Conservation (phyloP, 2,797 vertebrate genomes). For the Sphaeramia orbicularis region DNA sequence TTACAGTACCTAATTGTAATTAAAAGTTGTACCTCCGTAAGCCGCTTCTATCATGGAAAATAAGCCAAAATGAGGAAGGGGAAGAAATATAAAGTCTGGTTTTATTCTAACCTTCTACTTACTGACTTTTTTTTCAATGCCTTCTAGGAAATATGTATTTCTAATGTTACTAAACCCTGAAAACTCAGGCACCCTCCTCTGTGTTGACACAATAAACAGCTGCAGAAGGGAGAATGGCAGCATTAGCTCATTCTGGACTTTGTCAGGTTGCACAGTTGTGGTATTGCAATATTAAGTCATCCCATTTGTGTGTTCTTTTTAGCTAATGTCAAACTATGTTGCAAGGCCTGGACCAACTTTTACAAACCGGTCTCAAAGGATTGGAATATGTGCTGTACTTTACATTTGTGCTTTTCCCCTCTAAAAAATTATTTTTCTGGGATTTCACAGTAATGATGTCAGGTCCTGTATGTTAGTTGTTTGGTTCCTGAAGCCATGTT, state of each 20-base stretch:
- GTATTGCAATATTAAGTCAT: conserved; percentile 33
- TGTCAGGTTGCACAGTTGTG: conserved; percentile 50
- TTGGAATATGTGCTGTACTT: not conserved
- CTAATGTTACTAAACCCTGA: conserved; percentile 47
- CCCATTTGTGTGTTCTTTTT: not conserved
- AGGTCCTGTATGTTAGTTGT: conserved; percentile 48
- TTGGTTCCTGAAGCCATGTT: conserved; percentile 35
- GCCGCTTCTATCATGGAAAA: conserved; percentile 50
- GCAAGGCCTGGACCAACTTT: not conserved
- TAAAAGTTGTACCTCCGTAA: conserved; percentile 47
- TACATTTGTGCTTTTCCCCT: not conserved
- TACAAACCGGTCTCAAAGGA: not conserved
- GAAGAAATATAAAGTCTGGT: conserved; percentile 28
- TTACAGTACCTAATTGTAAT: conserved; percentile 64
- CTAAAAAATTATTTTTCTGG: conserved; percentile 27
- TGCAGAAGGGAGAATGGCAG: conserved; percentile 22
- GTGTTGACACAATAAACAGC: conserved; percentile 69
- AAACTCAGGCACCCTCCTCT: conserved; percentile 14
- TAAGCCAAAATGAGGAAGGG: conserved; percentile 1
- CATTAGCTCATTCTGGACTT: conserved; percentile 58
- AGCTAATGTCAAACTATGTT: not conserved
- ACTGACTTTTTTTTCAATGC: conserved; percentile 6
- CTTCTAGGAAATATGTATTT: conserved; percentile 58
- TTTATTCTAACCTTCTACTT: conserved; percentile 1
- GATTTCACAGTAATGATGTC: conserved; percentile 50